Base-by-base conservation (phyloP, 2,888 invertebrate genomes). In the Machimus rusticus region DNA sequence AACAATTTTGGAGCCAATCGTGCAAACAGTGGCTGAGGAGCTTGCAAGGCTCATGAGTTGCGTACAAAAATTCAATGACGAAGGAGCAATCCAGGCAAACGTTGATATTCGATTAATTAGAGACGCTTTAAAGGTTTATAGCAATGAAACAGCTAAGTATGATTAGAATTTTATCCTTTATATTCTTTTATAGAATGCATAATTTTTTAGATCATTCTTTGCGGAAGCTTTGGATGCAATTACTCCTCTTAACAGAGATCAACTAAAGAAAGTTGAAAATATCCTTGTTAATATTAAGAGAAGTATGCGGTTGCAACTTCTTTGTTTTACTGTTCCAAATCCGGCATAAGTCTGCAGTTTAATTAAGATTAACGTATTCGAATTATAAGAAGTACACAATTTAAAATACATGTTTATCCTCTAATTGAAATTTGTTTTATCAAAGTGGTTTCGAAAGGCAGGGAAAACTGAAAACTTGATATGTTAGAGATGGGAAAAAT, bases 21-120 rank as follows among this genome's bases (percentile, higher is more conserved):
- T 98, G 76, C 97, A 98, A 94, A 97, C 97, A 0, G 97, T 99
- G 87, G 96, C 97, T 89, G 98, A 99, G 93, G 99, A 99, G 93
- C 93, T 99, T 89, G 96, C 97, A 74, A 94, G 99, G 14, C 94
- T 99, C 14, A 96, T 98, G 93, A 95, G 96, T 55, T 97, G 97
- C 91, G 96, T 96, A 14, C 94, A 94, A 88, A 94, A 94, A 88
- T 96, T 96, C 90, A 95, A 95, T 91, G 94, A 94, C 89, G 94
- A 95, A 87, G 96, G 96, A 76, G 95, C 95, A 84, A 94, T 96
- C 91, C 97, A 97, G 93, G 98, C 98, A 31, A 94, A 95, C 55
- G 95, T 97, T 8, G 98, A 97, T 91, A 94, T 97, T 88, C 93
- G 93, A 74, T 94, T 96, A 16, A 92, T 97, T 43, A 94, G 95